phyloP scores from a whole-genome alignment of 2,888 invertebrate genomes.

The Aporophyla lueneburgensis region DNA sequence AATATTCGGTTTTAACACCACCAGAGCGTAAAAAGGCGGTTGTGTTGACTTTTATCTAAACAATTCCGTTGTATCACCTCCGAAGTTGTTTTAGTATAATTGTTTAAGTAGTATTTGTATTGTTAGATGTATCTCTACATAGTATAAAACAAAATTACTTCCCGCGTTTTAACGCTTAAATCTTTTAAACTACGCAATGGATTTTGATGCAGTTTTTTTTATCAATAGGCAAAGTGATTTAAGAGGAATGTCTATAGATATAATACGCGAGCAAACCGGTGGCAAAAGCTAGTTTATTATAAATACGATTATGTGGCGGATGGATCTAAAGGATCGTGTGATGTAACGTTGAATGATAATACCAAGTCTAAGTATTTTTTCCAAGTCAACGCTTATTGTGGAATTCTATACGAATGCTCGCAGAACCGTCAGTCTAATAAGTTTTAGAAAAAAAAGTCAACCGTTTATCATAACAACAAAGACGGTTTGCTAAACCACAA shows the following conservation, averaged over 20 bases:
- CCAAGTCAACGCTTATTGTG: not conserved
- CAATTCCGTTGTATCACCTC: constrained; percentile 34
- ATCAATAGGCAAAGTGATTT: too few species aligned
- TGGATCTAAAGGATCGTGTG: constrained; percentile 19
- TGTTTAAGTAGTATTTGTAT: constrained; percentile 10
- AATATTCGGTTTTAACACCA: constrained; percentile 31
- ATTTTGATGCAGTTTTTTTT: too few species aligned
- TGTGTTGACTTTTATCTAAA: constrained; percentile 34
- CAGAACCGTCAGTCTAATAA: constrained; percentile 17
- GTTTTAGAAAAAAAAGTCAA: constrained; percentile 37
- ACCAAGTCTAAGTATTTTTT: not conserved
- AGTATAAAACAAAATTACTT: too few species aligned
- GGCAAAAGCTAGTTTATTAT: constrained; percentile 1
- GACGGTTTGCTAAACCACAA: constrained; percentile 19
- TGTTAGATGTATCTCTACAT: not conserved
- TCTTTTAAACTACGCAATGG: too few species aligned
- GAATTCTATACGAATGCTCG: constrained; percentile 13
- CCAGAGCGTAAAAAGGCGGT: constrained; percentile 15
- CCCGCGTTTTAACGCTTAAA: too few species aligned
- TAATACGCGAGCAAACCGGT: too few species aligned
- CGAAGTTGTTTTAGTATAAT: constrained; percentile 25
- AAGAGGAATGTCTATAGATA: too few species aligned
- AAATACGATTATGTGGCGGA: constrained; percentile 21
- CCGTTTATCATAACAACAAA: constrained; percentile 36
- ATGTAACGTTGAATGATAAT: not conserved